phyloP scores from a whole-genome alignment of 2,113 vertebrate genomes.

The Osmerus eperlanus region DNA sequence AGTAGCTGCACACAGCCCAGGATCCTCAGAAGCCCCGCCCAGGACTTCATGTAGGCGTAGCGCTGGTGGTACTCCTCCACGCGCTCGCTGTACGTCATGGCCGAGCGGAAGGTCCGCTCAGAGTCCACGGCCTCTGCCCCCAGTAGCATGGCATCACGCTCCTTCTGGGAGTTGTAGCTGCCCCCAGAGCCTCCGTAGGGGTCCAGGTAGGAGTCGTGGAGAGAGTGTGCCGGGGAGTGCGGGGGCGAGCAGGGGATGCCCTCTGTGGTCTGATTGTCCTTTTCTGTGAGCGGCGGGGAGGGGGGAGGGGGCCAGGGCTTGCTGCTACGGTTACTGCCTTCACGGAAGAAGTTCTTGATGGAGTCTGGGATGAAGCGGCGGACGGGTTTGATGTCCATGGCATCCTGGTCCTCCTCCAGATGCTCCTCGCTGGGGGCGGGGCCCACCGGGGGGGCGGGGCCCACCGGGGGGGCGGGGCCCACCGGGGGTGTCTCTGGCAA shows the following conservation, averaged over 20 bases:
- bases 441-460: slow-evolving; percentile 81
- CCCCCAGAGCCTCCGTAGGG: slow-evolving; percentile 73
- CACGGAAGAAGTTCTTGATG: slow-evolving; percentile 88
- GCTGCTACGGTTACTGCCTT: slow-evolving; percentile 56
- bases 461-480: slow-evolving; percentile 72
- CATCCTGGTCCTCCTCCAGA: slow-evolving; percentile 34
- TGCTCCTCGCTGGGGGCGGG: slow-evolving; percentile 64
- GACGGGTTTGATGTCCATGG: slow-evolving; percentile 83
- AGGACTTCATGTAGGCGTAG: slow-evolving; percentile 95
- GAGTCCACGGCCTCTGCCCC: slow-evolving; percentile 68
- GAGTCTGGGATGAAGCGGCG: slow-evolving; percentile 89
- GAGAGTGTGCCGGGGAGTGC: slow-evolving; percentile 71
- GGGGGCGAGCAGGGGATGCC: slow-evolving; percentile 87
- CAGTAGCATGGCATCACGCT: slow-evolving; percentile 73
- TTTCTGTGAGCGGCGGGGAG: slow-evolving; percentile 27
- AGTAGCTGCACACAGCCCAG: slow-evolving; percentile 82
- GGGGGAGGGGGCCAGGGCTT: slow-evolving; percentile 50
- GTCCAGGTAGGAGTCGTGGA: slow-evolving; percentile 68
- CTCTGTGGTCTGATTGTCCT: slow-evolving; percentile 63
- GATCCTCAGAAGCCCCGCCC: slow-evolving; percentile 88
- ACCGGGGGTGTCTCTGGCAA: slow-evolving; percentile 78
- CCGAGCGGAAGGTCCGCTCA: slow-evolving; percentile 62
- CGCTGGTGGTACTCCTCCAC: slow-evolving; percentile 80
- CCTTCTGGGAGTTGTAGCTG: slow-evolving; percentile 69
- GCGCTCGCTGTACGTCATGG: slow-evolving; percentile 79